Base-by-base conservation (phyloP, 2,113 vertebrate species). In the Tyto alba region DNA sequence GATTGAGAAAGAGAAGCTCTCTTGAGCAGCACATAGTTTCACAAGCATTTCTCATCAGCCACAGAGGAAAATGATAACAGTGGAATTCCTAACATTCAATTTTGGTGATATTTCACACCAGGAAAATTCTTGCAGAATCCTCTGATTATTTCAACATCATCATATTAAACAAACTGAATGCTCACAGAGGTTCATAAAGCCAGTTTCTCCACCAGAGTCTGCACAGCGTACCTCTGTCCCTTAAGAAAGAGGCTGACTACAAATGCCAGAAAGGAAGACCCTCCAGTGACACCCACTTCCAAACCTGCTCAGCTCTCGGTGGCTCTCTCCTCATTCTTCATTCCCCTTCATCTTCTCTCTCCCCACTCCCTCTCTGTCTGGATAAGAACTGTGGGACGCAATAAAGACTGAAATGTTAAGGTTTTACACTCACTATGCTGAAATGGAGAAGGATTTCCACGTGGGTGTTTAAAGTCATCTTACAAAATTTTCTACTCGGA, bases 71-170 rank as follows among this genome's bases (percentile, higher is more conserved):
- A 94, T 64, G 30, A 8, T 68, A 85, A 80, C 78, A 95, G 88
- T 83, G 77, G 64, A 93, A 93, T 96, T 96, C 71, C 84, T 81
- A 91, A 94, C 97, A 86, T 84, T 92, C 64, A 95, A 75, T 95
- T 86, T 92, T 93, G 73, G 47, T 96, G 90, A 69, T 66, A 76
- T 95, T 97, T 97, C 89, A 93, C 81, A 93, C 88, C 41, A 97
- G 90, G 84, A 96, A 80, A 94, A 90, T 93, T 93, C 82, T 97
- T 97, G 80, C 86, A 97, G 97, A 97, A 94, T 95, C 82, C 64
- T 96, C 90, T 86, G 76, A 84, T 95, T 97, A 93, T 97, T 96
- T 96, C 87, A 94, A 25, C 94, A 96, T 93, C 91, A 85, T 59
- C 30, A 84, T 96, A 52, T 86, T 96, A 96, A 96, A 76, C 64